These are phyloP conservation scores for Eilema griseolum DNA, from an alignment of 2,888 invertebrate species.

Conservation along the genomic window DNA sequence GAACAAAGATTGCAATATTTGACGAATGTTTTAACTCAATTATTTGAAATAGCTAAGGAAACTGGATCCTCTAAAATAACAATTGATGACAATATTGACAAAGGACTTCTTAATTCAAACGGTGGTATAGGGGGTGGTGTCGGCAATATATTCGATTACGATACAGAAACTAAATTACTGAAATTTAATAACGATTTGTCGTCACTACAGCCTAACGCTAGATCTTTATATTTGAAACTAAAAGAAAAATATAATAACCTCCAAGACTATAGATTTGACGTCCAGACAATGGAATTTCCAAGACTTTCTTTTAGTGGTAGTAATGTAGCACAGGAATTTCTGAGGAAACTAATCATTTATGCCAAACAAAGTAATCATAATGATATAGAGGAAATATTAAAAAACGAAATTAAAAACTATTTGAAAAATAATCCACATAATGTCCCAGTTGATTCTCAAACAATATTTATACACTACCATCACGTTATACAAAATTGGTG, in stretches of 20 bases:
- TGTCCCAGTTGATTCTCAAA: slow-evolving; percentile 23
- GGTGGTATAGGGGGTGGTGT: slow-evolving; percentile 33
- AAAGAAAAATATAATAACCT: slow-evolving; percentile 19
- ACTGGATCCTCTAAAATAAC: slow-evolving; percentile 12
- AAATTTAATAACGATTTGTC: slow-evolving; percentile 24
- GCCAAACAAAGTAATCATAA: slow-evolving; percentile 35
- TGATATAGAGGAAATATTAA: slow-evolving; percentile 25
- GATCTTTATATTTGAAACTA: slow-evolving; percentile 15
- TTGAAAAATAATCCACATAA: background rate
- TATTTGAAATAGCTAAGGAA: slow-evolving; percentile 17
- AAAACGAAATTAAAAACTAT: slow-evolving; percentile 25
- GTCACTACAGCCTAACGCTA: slow-evolving; percentile 21
- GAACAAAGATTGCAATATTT: slow-evolving; percentile 22
- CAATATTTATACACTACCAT: slow-evolving; percentile 34
- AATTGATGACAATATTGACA: slow-evolving; percentile 28
- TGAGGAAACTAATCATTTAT: slow-evolving; percentile 35
- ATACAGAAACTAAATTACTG: slow-evolving; percentile 24
- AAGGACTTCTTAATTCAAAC: slow-evolving; percentile 20
- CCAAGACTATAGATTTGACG: slow-evolving; percentile 26
- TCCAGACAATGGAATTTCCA: slow-evolving; percentile 34
- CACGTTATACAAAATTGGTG: slow-evolving; percentile 38
- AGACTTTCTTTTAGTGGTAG: slow-evolving; percentile 26
- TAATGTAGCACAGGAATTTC: slow-evolving; percentile 25
- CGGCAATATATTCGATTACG: slow-evolving; percentile 34
- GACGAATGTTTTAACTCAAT: slow-evolving; percentile 8